Conservation (phyloP, 2,888 invertebrate genomes). For the Zaprionus lineosus region DNA sequence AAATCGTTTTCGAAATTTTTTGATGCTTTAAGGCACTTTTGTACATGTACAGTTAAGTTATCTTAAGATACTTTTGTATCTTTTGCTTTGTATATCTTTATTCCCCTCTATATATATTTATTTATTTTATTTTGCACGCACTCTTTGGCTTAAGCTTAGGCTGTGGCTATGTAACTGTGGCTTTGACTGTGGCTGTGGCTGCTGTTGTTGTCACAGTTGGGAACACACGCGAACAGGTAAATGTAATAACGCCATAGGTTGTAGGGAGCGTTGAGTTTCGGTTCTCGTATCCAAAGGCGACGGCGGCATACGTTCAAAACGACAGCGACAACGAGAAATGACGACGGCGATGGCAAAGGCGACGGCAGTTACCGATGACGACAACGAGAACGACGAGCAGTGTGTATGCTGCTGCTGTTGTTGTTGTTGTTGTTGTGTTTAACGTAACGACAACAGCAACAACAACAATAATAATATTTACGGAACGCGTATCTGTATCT, state of each 20-base stretch:
- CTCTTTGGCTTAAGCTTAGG: slow-evolving; percentile 24
- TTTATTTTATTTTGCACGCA: slow-evolving; percentile 30
- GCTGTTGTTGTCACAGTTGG: slow-evolving; percentile 39
- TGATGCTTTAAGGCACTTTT: slow-evolving; percentile 61
- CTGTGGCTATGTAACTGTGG: slow-evolving; percentile 8
- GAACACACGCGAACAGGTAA: slow-evolving; percentile 59
- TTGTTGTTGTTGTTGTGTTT: slow-evolving; percentile 37
- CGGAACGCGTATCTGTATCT: slow-evolving; percentile 62
- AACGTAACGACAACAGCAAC: slow-evolving; percentile 46
- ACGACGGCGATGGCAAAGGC: slow-evolving; percentile 35
- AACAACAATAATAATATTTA: slow-evolving; percentile 30
- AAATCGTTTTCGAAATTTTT: not conserved
- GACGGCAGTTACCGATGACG: slow-evolving; percentile 12
- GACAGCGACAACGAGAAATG: slow-evolving; percentile 16
- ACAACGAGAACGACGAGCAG: slow-evolving; percentile 26
- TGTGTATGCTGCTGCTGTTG: slow-evolving; percentile 29
- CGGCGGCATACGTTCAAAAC: slow-evolving; percentile 35
- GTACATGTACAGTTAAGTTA: slow-evolving; percentile 44
- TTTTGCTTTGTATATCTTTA: slow-evolving; percentile 13
- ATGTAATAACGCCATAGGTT: slow-evolving; percentile 51
- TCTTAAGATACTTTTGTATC: slow-evolving; percentile 31
- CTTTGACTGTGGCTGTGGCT: slow-evolving; percentile 17
- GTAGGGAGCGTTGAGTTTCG: slow-evolving; percentile 29
- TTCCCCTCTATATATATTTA: slow-evolving; percentile 9
- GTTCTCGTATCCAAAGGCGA: slow-evolving; percentile 58